Base-by-base conservation (phyloP, 2,797 vertebrate genomes). In the Karalla daura region DNA sequence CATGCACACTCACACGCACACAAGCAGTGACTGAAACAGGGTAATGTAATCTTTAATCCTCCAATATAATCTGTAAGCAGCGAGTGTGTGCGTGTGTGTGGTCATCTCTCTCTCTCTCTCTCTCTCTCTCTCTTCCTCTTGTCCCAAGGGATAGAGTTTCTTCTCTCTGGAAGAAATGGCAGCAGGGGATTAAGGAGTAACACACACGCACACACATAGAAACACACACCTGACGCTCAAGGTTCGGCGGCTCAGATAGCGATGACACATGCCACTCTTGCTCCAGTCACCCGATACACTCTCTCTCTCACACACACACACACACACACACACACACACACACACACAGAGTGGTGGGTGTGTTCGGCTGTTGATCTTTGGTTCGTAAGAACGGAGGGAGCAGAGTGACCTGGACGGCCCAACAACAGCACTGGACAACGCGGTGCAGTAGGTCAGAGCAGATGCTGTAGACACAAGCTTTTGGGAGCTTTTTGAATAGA, bases 261-360 rank as follows among this genome's bases (percentile, higher is more conserved):
- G 50, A 76, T 88, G 86, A 86, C 83, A 88, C 85, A 88, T 89
- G 85, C 83, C 88, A 88, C 73, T 88, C 75, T 83, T 69, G 55
- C 69, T 74, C 39, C 50, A 30, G 88, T 83, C 83, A 89, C 74
- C 74, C 82, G 86, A 88, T 83, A 84, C 43, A 32, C 44, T 41
- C 47, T 25, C 47, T 66, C 61, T 43, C 51, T 46, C 51, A 55
- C 69, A 43, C 30, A 30, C 41, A 44, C 40, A 12, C 25, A 28
- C 43, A 41, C 20, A 35, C 37, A 44, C 14, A 18, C 33, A n/a
- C 3, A 2, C 15, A 35, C 33, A 32, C n/a, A 58, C 23, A 66
- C 40, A 47, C 45, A 65, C 27, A 32, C 6, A 51, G 0, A 37
- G 25, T 28, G 49, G 54, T 63, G 54, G 63, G 70, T 78, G 66